A percentile compares a stretch with the other conserved stretches of the same genome.
These are phyloP conservation scores for Datnioides undecimradiatus DNA, from an alignment of 2,113 vertebrate genomes.

Conservation along the genomic window DNA sequence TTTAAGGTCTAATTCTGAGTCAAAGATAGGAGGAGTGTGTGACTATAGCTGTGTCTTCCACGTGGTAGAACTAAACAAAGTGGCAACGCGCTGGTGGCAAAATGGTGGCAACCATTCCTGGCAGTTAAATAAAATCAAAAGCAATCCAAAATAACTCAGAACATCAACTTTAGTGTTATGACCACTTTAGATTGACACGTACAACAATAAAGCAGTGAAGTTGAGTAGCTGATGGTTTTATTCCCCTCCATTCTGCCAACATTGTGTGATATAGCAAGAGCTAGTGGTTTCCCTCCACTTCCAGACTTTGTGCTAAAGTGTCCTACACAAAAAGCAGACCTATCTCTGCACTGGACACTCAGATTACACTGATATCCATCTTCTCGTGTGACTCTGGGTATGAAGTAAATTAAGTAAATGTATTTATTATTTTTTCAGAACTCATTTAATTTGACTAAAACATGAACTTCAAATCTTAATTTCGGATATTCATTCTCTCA, in stretches of 20 bases:
- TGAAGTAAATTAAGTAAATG: not conserved
- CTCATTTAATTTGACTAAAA: not conserved
- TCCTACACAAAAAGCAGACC: not conserved
- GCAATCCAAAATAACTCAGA: not conserved
- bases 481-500: not conserved
- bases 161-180: not conserved
- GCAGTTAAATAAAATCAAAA: not conserved
- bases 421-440: not conserved
- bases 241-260: not conserved
- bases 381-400: not conserved
- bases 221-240: too few relatives aligned
- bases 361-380: not conserved
- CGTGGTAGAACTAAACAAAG: not conserved
- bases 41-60: not conserved
- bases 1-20: not conserved
- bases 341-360: conserved; percentile 1
- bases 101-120: not conserved
- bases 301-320: not conserved
- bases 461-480: not conserved
- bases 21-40: not conserved
- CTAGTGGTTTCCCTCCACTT: not conserved
- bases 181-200: too few relatives aligned
- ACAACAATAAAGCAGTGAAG: too few relatives aligned
- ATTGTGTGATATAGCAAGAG: too few relatives aligned
- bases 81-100: not conserved